Conservation (phyloP, 2,888 invertebrate species). For the Pammene fasciana region DNA sequence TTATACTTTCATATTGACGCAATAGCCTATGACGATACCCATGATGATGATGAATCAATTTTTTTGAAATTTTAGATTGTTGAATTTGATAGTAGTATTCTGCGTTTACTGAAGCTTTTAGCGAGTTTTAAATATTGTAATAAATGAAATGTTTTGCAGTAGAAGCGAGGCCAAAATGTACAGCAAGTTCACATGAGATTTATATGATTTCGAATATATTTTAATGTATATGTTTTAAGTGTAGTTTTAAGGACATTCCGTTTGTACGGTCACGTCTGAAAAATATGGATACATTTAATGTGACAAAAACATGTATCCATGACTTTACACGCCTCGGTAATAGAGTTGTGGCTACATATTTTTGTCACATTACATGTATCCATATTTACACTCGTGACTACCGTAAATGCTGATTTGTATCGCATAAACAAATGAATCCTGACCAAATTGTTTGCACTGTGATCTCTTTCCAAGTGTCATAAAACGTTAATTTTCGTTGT, state of each 20-base stretch:
- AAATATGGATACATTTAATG: no score
- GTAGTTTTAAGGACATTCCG: slow-evolving; percentile 39
- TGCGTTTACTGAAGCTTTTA: slow-evolving; percentile 17
- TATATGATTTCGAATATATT: slow-evolving; percentile 29
- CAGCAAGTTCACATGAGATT: slow-evolving; percentile 5
- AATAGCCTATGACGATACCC: slow-evolving; percentile 4
- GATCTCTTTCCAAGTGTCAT: slow-evolving; percentile 57
- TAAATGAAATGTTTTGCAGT: slow-evolving; percentile 1
- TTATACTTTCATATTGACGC: slow-evolving; percentile 4
- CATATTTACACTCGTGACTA: no score
- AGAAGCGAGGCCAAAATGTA: slow-evolving; percentile 23
- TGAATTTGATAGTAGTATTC: slow-evolving; percentile 25
- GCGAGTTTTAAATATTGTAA: slow-evolving; percentile 11
- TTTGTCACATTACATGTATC: no score
- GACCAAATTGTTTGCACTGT: slow-evolving; percentile 43
- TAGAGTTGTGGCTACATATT: no score
- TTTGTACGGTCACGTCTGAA: slow-evolving; percentile 10
- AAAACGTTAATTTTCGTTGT: slow-evolving; percentile 46
- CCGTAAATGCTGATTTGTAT: slow-evolving; percentile 19
- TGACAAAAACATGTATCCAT: no score
- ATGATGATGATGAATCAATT: slow-evolving; percentile 7
- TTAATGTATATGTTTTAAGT: slow-evolving; percentile 20
- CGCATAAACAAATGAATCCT: slow-evolving; percentile 13
- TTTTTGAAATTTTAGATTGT: slow-evolving; percentile 23
- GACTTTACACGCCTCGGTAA: no score